Percentiles rank a stretch among this genome's conserved stretches.
These are phyloP conservation scores for Bolinopsis microptera DNA, from an alignment of 37 sponge, comb jelly and placozoan species.

Conservation along the genomic window DNA sequence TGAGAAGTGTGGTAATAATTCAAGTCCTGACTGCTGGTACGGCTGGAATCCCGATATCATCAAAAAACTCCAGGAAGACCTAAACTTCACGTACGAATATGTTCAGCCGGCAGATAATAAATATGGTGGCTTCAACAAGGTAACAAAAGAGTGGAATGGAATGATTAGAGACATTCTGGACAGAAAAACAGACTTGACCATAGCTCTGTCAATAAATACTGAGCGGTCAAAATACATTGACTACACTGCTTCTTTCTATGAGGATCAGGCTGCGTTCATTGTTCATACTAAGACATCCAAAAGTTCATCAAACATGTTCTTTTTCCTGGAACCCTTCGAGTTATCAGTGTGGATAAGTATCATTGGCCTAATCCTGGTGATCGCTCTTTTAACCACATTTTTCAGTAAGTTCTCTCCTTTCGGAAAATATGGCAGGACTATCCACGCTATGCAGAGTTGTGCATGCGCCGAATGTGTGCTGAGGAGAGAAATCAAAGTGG, in stretches of 20 bases:
- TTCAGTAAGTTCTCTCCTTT: not conserved
- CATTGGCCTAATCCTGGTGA: not conserved
- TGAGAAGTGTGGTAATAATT: not conserved
- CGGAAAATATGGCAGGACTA: not conserved
- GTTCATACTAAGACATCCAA: not conserved
- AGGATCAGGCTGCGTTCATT: not conserved
- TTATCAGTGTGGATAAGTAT: not conserved
- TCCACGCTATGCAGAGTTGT: slow-evolving; percentile 1
- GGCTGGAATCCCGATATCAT: not conserved
- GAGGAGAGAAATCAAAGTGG: not conserved
- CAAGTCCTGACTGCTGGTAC: not conserved
- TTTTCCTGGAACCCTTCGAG: slow-evolving; percentile 9
- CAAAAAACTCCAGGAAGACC: not conserved
- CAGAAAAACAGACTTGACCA: not conserved
- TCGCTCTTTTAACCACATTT: not conserved
- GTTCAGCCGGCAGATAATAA: not conserved
- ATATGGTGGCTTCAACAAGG: not conserved
- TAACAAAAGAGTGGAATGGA: not conserved
- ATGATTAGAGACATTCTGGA: not conserved
- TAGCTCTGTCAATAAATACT: not conserved
- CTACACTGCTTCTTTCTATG: not conserved
- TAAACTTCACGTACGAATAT: not conserved
- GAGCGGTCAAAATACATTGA: not conserved
- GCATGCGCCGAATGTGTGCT: not conserved
- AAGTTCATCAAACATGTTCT: not conserved